Conservation (phyloP, 1,140 invertebrate genomes). For the Drosophila busckii region DNA sequence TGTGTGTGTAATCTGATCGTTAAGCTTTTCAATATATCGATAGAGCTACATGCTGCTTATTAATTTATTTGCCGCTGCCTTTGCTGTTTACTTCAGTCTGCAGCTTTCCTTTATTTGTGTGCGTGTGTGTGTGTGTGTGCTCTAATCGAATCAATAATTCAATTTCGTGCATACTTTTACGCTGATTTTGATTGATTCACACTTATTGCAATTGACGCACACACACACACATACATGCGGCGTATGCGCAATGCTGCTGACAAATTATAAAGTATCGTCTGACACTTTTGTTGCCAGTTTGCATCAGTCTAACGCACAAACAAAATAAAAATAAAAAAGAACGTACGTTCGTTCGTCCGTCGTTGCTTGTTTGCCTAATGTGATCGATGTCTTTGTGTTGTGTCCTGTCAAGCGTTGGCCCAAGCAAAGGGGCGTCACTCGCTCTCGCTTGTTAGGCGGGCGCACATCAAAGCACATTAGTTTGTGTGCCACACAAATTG, state of each 20-base stretch:
- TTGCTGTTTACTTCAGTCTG: conserved; percentile 13
- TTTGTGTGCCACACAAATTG: conserved; percentile 64
- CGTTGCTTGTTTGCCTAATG: conserved; percentile 70
- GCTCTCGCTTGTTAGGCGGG: conserved; percentile 43
- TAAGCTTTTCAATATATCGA: conserved; percentile 46
- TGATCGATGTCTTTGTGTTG: conserved; percentile 54
- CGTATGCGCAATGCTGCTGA: conserved; percentile 28
- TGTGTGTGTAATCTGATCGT: conserved; percentile 62
- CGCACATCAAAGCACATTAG: conserved; percentile 64
- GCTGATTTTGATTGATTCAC: conserved; percentile 70
- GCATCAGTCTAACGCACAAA: conserved; percentile 42
- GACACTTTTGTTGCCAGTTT: conserved; percentile 55
- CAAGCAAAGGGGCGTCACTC: conserved; percentile 15
- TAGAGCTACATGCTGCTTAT: conserved; percentile 38
- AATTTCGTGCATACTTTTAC: conserved; percentile 59
- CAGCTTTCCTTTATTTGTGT: conserved; percentile 2
- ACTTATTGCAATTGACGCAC: conserved; percentile 18
- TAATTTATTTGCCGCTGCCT: conserved; percentile 45
- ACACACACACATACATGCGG: conserved; percentile 4
- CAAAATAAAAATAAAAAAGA: conserved; percentile 23
- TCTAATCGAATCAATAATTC: conserved; percentile 68
- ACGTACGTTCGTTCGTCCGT: too few relatives aligned
- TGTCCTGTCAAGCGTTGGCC: conserved; percentile 2
- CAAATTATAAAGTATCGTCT: conserved; percentile 38
- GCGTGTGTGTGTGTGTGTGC: conserved; percentile 18